These are phyloP conservation scores for Galerucella nymphaeae DNA, from an alignment of 2,888 invertebrate species.

Conservation along the genomic window DNA sequence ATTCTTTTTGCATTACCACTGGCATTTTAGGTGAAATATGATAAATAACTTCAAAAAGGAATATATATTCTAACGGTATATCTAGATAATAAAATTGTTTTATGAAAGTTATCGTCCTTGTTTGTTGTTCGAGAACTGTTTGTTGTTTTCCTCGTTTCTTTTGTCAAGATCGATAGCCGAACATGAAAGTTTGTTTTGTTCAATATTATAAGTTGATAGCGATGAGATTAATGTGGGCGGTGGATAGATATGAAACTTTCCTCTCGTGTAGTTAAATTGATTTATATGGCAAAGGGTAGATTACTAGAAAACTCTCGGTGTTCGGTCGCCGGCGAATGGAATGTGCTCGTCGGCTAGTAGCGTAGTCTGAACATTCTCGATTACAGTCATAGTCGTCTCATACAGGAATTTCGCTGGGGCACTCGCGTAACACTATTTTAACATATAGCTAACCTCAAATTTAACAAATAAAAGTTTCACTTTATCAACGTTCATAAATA, in stretches of 20 bases:
- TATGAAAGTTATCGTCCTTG: slow-evolving; percentile 19
- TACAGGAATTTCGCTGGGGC: no score
- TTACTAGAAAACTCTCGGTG: no score
- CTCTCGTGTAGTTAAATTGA: no score
- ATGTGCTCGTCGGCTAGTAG: no score
- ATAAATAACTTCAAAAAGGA: slow-evolving; percentile 42
- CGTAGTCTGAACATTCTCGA: no score
- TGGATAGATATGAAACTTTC: not conserved
- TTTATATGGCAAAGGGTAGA: no score
- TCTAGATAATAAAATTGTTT: slow-evolving; percentile 38
- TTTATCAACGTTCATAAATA: not conserved
- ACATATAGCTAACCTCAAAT: no score
- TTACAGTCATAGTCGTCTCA: no score
- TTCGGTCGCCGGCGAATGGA: no score
- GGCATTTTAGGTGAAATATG: slow-evolving; percentile 45
- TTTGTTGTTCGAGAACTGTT: slow-evolving; percentile 10
- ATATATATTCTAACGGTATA: slow-evolving; percentile 43
- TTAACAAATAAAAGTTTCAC: no score
- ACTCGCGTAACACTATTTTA: no score
- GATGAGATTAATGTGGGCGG: not conserved
- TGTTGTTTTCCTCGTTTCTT: slow-evolving; percentile 4
- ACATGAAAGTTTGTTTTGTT: slow-evolving; percentile 11
- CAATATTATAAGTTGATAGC: not conserved
- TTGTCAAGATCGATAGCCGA: slow-evolving; percentile 10
- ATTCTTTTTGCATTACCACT: slow-evolving; percentile 42